Evolutionary conservation across 2,113 vertebrate genomes (phyloP).

Genomic region (Nannobrachium achirus): DNA sequence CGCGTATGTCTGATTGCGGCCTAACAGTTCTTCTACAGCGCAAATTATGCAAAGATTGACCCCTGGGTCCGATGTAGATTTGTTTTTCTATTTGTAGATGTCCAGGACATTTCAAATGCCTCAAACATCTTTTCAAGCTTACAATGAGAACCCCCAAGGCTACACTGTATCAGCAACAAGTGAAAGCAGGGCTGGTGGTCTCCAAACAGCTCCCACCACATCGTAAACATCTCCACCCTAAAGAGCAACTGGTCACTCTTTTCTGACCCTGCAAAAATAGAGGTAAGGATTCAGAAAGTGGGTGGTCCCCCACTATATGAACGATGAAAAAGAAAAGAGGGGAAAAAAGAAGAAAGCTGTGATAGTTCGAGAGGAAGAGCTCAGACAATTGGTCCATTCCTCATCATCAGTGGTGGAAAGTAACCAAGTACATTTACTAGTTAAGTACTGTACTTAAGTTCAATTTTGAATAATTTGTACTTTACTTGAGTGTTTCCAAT

Average conservation of each 20-base stretch:
- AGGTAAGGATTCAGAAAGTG: conserved; percentile 75
- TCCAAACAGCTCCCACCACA: conserved; percentile 80
- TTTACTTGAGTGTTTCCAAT: too few species aligned
- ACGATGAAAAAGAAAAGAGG: conserved; percentile 38
- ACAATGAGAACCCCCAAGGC: not conserved
- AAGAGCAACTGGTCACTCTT: conserved; percentile 82
- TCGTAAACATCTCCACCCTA: conserved; percentile 81
- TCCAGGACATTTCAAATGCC: too few species aligned
- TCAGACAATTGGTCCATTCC: conserved; percentile 26
- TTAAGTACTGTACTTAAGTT: too few species aligned
- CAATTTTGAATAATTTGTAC: too few species aligned
- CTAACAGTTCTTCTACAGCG: too few species aligned
- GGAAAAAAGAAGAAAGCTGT: conserved; percentile 12
- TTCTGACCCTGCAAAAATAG: conserved; percentile 80
- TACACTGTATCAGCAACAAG: conserved; percentile 65
- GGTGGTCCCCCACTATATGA: conserved; percentile 73
- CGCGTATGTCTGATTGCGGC: too few species aligned
- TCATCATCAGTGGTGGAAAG: too few species aligned
- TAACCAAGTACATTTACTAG: too few species aligned
- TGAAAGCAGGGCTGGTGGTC: conserved; percentile 80
- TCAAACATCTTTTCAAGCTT: too few species aligned
- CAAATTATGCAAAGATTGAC: too few species aligned
- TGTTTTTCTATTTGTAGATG: too few species aligned
- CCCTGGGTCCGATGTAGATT: too few species aligned
- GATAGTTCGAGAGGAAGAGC: conserved; percentile 24